These are phyloP conservation scores for Jordanella pulchra DNA, from an alignment of 2,797 vertebrate species.

Conservation along the genomic window DNA sequence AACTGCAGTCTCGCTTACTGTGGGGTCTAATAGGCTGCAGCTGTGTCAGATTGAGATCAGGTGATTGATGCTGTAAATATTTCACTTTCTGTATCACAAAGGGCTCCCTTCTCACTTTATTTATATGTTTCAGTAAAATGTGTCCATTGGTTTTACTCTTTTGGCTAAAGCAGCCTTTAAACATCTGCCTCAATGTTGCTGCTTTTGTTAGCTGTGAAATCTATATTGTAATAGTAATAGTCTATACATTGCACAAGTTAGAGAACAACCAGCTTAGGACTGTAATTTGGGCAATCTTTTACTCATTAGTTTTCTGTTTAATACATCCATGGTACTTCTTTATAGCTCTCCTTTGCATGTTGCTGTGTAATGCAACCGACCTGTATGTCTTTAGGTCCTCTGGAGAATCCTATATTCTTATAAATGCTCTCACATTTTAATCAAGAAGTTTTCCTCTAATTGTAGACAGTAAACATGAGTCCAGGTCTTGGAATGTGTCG, in stretches of 20 bases:
- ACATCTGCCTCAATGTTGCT: not conserved
- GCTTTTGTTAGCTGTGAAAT: not conserved
- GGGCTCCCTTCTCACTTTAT: not conserved
- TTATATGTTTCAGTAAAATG: not conserved
- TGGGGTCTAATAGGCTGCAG: slow-evolving; percentile 1
- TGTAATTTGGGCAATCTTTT: not conserved
- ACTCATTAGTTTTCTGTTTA: not conserved
- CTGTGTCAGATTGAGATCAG: not conserved
- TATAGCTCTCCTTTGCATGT: slow-evolving; percentile 1
- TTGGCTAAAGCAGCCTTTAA: not conserved
- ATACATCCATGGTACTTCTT: not conserved
- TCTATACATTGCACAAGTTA: not conserved
- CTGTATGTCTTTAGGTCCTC: not conserved
- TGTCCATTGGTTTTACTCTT: not conserved
- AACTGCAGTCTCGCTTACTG: not conserved
- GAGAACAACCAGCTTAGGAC: not conserved
- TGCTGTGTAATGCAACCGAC: not conserved
- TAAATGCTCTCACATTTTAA: not conserved
- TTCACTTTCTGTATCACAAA: not conserved
- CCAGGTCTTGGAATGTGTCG: not conserved
- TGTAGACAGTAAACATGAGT: slow-evolving; percentile 1
- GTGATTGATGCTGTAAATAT: slow-evolving; percentile 14
- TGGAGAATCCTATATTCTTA: slow-evolving; percentile 3
- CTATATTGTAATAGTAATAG: not conserved
- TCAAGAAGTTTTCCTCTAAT: not conserved